These are phyloP conservation scores for Trachymyrmex septentrionalis DNA, from an alignment of 1,140 invertebrate genomes.

Conservation along the genomic window DNA sequence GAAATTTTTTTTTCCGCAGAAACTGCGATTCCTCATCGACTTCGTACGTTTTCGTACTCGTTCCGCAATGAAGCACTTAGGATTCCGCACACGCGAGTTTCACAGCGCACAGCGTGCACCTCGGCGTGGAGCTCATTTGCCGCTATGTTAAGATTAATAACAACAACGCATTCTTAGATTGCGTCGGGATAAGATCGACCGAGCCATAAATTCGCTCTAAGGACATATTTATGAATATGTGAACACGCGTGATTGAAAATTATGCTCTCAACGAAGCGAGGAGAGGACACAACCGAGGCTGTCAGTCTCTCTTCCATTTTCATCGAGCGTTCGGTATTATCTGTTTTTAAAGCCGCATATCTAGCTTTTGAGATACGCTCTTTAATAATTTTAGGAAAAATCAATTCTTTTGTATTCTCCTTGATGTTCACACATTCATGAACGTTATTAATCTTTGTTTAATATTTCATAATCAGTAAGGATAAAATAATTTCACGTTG, in stretches of 20 bases:
- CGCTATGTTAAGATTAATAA: conserved; percentile 43
- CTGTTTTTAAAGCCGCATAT: no score
- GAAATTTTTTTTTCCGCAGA: background rate
- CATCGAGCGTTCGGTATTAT: no score
- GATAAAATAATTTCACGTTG: no score
- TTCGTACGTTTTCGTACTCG: background rate
- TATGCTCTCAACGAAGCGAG: background rate
- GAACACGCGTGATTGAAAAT: conserved; percentile 15
- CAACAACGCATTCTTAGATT: conserved; percentile 53
- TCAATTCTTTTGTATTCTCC: no score
- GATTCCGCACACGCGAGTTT: conserved; percentile 43
- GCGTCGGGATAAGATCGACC: conserved; percentile 17
- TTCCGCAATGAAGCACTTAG: conserved; percentile 16
- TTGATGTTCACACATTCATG: no score
- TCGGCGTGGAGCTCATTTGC: background rate
- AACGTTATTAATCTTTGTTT: no score
- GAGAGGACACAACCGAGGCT: background rate
- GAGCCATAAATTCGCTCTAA: conserved; percentile 37
- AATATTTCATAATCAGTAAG: no score
- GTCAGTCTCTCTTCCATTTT: background rate
- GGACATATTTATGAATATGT: background rate
- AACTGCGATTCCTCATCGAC: background rate
- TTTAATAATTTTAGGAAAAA: no score
- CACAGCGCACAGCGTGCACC: conserved; percentile 10
- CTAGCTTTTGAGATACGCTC: no score